These are phyloP conservation scores for Amphibalanus amphitrite DNA, from an alignment of 1,140 invertebrate genomes.

Conservation along the genomic window DNA sequence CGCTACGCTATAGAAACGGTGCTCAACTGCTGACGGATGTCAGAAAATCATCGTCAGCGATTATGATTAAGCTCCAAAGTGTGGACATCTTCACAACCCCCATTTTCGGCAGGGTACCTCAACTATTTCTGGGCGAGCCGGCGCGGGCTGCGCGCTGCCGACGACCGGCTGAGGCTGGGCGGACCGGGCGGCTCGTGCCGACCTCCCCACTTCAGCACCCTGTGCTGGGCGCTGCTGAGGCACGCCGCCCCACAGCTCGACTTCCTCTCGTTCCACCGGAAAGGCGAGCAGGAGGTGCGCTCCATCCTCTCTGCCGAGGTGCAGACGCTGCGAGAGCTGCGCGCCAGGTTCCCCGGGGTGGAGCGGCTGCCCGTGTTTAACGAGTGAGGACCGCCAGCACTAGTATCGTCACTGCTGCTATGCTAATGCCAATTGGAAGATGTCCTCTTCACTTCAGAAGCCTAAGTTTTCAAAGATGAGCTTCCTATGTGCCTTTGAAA, in stretches of 20 bases:
- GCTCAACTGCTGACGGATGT: no score
- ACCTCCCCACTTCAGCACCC: constrained; percentile 9
- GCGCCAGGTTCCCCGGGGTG: constrained; percentile 1
- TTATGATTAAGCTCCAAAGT: no score
- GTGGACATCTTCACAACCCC: no score
- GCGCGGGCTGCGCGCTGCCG: constrained; percentile 24
- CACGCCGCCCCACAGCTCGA: constrained; percentile 25
- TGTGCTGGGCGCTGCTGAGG: constrained; percentile 22
- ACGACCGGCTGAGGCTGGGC: constrained; percentile 23
- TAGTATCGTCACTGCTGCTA: no score
- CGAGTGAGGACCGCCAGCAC: constrained; percentile 7
- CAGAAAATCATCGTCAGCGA: no score
- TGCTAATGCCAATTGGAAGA: no score
- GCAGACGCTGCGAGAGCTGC: constrained; percentile 4
- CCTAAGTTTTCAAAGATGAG: no score
- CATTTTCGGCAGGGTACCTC: constrained; percentile 28
- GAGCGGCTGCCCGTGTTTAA: constrained; percentile 11
- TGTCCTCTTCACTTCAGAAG: no score
- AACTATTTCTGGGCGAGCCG: constrained; percentile 32
- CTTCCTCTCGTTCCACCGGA: constrained; percentile 30
- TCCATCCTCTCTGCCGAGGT: constrained; percentile 6
- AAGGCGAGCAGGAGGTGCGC: constrained; percentile 19
- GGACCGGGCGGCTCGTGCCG: constrained; percentile 28
- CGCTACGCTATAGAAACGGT: no score
- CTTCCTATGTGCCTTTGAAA: no score